Conservation (phyloP, 1,140 invertebrate species). For the Choristoneura fumiferana region DNA sequence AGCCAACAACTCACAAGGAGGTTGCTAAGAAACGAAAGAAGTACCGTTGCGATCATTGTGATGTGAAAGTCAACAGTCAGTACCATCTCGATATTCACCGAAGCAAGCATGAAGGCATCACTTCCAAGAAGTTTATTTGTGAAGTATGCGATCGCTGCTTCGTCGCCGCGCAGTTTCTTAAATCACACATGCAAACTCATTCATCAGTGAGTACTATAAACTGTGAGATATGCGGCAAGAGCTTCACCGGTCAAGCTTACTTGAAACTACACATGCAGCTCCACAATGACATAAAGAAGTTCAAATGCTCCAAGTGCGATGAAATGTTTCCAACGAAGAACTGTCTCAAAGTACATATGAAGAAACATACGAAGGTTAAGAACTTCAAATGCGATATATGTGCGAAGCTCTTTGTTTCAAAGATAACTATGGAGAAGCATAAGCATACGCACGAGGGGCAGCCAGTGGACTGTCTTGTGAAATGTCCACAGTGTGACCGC, state of each 20-base stretch:
- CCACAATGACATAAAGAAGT: constrained; percentile 83
- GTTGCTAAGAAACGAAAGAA: constrained; percentile 64
- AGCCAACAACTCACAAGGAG: constrained; percentile 46
- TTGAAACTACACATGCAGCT: constrained; percentile 80
- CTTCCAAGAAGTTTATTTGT: constrained; percentile 66
- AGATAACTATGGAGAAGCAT: constrained; percentile 75
- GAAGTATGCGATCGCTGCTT: constrained; percentile 68
- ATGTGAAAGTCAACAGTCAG: constrained; percentile 72
- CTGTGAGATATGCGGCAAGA: constrained; percentile 82
- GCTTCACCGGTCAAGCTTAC: constrained; percentile 81
- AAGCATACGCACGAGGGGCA: constrained; percentile 66
- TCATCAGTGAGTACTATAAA: constrained; percentile 65
- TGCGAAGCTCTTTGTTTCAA: constrained; percentile 75
- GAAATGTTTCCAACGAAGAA: constrained; percentile 84
- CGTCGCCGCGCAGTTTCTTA: constrained; percentile 66
- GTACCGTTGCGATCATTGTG: constrained; percentile 70
- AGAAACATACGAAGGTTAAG: constrained; percentile 73
- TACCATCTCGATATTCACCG: constrained; percentile 69
- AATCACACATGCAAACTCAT: constrained; percentile 71
- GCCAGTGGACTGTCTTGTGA: constrained; percentile 64
- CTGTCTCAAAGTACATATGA: constrained; percentile 80
- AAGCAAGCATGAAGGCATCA: constrained; percentile 66
- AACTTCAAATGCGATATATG: constrained; percentile 76
- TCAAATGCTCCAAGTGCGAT: constrained; percentile 82
- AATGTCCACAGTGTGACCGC: constrained; percentile 67